These are phyloP conservation scores for Pogonocichla stellata DNA, from an alignment of 2,113 vertebrate genomes.

Conservation along the genomic window DNA sequence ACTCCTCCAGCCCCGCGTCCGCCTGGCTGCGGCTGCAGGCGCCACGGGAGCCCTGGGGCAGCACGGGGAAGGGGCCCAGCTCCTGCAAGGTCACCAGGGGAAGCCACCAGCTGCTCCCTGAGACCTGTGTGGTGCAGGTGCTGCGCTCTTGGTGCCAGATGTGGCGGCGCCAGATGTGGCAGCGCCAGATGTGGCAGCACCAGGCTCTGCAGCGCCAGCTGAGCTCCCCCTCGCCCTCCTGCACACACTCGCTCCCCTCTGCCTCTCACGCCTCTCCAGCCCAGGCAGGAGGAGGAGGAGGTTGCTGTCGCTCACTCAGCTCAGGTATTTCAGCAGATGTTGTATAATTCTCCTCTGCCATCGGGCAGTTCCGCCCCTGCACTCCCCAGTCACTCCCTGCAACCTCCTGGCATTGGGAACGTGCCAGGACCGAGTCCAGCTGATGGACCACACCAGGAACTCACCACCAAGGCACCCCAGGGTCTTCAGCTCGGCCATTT, in stretches of 20 bases:
- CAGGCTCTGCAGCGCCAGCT: fast-evolving
- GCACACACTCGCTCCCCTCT: background rate
- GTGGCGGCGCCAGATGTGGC: background rate
- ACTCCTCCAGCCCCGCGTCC: background rate
- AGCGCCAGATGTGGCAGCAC: background rate
- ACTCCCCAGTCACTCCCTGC: fast-evolving
- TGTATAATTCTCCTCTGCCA: background rate
- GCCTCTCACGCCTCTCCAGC: background rate
- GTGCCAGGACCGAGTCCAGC: fast-evolving
- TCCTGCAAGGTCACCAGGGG: background rate
- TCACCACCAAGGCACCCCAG: background rate
- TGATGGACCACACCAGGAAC: background rate
- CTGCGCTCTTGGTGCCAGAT: background rate
- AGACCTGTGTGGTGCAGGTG: fast-evolving
- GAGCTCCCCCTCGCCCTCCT: background rate
- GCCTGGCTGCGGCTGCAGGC: background rate
- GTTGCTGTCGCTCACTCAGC: background rate
- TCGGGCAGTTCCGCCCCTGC: fast-evolving
- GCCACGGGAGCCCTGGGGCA: background rate
- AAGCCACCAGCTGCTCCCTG: background rate
- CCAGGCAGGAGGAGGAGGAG: background rate
- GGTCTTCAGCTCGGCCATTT: background rate
- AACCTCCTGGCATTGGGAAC: background rate
- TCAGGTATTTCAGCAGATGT: background rate
- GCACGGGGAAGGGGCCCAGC: fast-evolving